Evolutionary conservation across 1,140 invertebrate species (phyloP), one percentile per base, ranked within the genome.

Genomic region (Calosoma granatense): DNA sequence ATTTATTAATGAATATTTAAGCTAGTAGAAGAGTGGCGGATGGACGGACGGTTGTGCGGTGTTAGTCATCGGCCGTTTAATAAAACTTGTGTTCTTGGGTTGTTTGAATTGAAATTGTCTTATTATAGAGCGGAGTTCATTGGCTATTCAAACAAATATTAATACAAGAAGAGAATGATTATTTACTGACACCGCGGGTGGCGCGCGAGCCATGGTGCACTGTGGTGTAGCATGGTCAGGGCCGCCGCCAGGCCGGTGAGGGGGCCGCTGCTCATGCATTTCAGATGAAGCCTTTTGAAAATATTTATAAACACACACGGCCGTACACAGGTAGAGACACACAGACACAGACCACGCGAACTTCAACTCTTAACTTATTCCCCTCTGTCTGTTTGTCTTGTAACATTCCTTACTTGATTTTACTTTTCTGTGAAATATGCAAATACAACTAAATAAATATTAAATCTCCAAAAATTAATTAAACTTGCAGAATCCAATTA

Each of bases 101-200:
- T 17, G 9, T 9, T 47, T 11, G 41, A 47, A 47, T 47, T 47
- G 41, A 47, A 47, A 47, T 47, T 47, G 41, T 47, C 41, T 47
- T 47, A 47, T 47, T 47, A 47, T 17, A 3, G 17, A 3, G 6
- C 6, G 17, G 41, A 47, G 6, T 30, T 30, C 26, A 14, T n/a
- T 30, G 26, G 26, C 15, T 47, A 47, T 17, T 47, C 41, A 47
- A 47, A 47, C 41, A 47, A 47, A 47, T 17, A 47, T 47, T 47
- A 47, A 47, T 47, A 47, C 41, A 47, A 47, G 41, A 47, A 47
- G 41, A 47, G 17, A 47, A 47, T 47, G 41, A 47, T 47, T 47
- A 47, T 47, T 47, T 47, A 47, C 41, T 11, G 15, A 47, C 41
- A 17, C 41, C 41, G 41, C 41, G 41, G 41, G 41, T 11, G 15